A percentile compares a stretch with the other conserved stretches of the same genome.
Evolutionary conservation across 2,797 vertebrate genomes (phyloP).

Genomic region (Macropodus opercularis): DNA sequence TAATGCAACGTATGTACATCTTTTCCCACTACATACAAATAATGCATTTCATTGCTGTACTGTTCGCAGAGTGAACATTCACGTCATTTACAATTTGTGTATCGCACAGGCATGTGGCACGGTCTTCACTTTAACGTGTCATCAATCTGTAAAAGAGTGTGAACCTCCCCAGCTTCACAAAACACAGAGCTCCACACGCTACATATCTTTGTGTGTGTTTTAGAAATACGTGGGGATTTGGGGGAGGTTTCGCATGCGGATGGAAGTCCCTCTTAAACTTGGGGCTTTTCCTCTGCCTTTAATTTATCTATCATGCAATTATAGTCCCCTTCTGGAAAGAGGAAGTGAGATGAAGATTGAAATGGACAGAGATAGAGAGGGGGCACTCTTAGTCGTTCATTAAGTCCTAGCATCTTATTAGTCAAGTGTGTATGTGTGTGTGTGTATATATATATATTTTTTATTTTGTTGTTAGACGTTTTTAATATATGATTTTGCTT

Average conservation of each 20-base stretch:
- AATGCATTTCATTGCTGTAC: conserved; percentile 14
- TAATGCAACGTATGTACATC: conserved; percentile 32
- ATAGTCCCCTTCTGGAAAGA: conserved; percentile 13
- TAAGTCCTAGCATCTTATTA: conserved; percentile 11
- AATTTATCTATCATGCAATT: conserved; percentile 63
- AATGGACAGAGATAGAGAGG: conserved; percentile 9
- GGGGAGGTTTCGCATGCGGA: conserved; percentile 12
- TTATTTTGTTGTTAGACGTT: conserved; percentile 2
- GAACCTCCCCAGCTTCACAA: not conserved
- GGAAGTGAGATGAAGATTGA: not conserved
- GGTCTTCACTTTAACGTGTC: conserved; percentile 74
- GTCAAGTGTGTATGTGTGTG: no score
- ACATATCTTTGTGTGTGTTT: no score
- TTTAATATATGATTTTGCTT: not conserved
- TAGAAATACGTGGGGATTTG: not conserved
- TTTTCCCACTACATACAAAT: not conserved
- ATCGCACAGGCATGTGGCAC: conserved; percentile 58
- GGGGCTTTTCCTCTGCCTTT: conserved; percentile 41
- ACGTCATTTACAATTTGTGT: not conserved
- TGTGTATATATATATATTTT: not conserved
- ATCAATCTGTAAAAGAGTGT: conserved; percentile 64
- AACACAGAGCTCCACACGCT: no score
- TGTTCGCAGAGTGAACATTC: conserved; percentile 11
- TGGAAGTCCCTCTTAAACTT: conserved; percentile 28
- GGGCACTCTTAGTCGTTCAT: conserved; percentile 16